Evolutionary conservation across 2,113 vertebrate species (phyloP), one percentile per base, ranked within the genome.

Genomic region (Atlantisia rogersi): DNA sequence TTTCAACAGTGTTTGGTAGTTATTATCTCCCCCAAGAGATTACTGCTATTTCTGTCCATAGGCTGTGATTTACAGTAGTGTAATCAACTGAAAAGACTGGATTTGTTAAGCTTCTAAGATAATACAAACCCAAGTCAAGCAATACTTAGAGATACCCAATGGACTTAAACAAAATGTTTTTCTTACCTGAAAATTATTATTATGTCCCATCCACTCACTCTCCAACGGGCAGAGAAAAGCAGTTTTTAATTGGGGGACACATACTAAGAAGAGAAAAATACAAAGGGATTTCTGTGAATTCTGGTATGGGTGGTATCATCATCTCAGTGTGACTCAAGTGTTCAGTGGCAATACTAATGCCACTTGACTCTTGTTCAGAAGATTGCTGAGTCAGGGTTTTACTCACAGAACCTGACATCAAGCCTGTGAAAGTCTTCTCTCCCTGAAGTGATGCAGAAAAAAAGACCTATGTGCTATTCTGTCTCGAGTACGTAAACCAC

Each of bases 61-160:
- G 86, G 56, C 26, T 95, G 82, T 90, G 86, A 94, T 95, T 94
- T 94, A 68, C 58, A 79, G 40, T 31, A 70, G 15, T 32, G 46
- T 70, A 92, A 84, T 82, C 77, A 76, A 44, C 77, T 75, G 68
- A 64, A 87, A 94, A 42, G 35, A 42, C 22, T 52, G 35, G 29
- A 48, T 85, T 86, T 91, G 56, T 70, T 68, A 75, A 79, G 44
- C 18, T 94, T 64, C 65, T 86, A 60, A 58, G 73, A 62, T 85
- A 68, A 92, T 20, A 87, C 4, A 40, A 79, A 87, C 40, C 20
- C 4, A 32, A 81, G 64, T 78, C 65, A 91, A 76, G 21, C 46
- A 90, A 59, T 40, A 25, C 37, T 65, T 69, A 53, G 2, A 71
- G 74, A 68, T 64, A 85, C 9, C 50, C 80, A 73, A 78, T 6